Conservation (phyloP, 2,113 vertebrate genomes). For the Turnix velox region DNA sequence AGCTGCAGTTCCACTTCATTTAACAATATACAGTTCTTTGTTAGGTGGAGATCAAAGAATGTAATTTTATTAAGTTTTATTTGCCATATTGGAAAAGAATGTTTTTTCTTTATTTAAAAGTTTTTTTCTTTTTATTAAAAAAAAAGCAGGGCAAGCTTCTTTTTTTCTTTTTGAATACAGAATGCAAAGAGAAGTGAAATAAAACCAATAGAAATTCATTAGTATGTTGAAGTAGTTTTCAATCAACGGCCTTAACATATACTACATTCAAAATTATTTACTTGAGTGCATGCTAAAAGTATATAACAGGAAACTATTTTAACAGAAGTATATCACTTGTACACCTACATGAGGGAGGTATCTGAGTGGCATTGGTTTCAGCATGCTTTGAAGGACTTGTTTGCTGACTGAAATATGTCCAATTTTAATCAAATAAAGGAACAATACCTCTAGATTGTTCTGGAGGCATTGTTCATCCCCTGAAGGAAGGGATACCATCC, state of each 20-base stretch:
- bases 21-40: conserved; percentile 59
- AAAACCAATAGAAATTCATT: conserved; percentile 9
- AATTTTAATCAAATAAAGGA: neutral
- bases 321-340: neutral
- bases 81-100: conserved; percentile 51
- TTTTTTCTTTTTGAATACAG: conserved; percentile 2
- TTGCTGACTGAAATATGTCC: neutral
- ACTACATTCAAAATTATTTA: neutral
- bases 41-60: conserved; percentile 68
- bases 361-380: neutral
- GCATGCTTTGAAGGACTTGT: neutral
- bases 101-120: neutral
- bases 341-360: neutral
- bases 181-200: conserved; percentile 30
- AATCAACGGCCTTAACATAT: neutral
- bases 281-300: neutral
- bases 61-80: conserved; percentile 66
- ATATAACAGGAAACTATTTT: neutral
- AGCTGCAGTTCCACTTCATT: conserved; percentile 63
- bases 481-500: too few relatives aligned
- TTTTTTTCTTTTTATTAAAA: neutral
- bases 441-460: neutral
- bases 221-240: neutral
- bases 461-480: too few relatives aligned
- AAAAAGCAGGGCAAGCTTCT: neutral